Evolutionary conservation across 2,797 vertebrate species (phyloP), one percentile per base, ranked within the genome.

Genomic region (Enteromius paludinosus): DNA sequence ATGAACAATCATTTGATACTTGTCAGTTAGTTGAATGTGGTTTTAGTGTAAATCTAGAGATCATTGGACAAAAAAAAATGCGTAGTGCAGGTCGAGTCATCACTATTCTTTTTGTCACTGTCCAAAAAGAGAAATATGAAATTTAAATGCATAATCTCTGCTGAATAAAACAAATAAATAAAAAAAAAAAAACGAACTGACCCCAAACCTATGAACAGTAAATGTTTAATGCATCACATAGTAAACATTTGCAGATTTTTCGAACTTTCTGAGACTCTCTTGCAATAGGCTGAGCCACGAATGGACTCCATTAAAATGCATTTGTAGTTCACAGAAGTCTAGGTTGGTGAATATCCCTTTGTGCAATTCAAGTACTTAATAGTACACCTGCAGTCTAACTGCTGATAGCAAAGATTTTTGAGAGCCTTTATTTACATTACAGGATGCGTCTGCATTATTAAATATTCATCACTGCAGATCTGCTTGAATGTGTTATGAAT

Each of bases 391-490:
- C 89, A 90, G 87, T 28, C 3, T 87, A 89, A 90, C 90, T 87
- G 82, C 86, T 83, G 85, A 76, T 81, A 86, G 80, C 38, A 89
- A 70, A 87, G 87, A 90, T 87, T 78, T 70, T 35, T 38, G 45
- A 76, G n/a, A 71, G 23, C 45, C 17, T 82, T 41, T 85, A 62
- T 80, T 84, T 81, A 76, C 66, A 72, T 30, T 80, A 82, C 80
- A 59, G 41, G 86, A 65, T 56, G 12, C 70, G 82, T 86, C 75
- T 76, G 61, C 68, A 87, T 77, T 84, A 90, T 93, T 88, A 91
- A 93, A 92, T 91, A 93, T 93, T 91, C 90, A 94, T 90, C 82
- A 90, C 87, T 90, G 88, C 88, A 91, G 90, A 91, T 88, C 82
- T 87, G 87, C 85, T 89, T 76, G 49, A 82, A 85, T 38, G 72